Percentiles rank a stretch among this genome's conserved stretches.
Evolutionary conservation across 2,113 vertebrate species (phyloP).

Genomic region (Nymphicus hollandicus): DNA sequence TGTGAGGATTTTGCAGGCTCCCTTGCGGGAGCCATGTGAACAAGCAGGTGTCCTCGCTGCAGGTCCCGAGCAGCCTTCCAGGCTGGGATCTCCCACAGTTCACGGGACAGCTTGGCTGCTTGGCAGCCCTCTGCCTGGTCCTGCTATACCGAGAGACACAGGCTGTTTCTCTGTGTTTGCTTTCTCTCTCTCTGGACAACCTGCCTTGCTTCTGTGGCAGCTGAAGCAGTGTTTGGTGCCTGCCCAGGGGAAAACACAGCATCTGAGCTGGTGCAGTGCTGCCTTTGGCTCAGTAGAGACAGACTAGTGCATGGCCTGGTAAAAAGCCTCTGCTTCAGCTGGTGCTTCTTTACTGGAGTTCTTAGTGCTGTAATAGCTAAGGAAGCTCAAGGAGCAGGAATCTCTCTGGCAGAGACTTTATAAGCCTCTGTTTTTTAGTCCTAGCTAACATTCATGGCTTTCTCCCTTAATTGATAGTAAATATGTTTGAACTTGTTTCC

Average conservation of each 20-base stretch:
- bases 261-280: background rate
- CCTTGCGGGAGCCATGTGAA: background rate
- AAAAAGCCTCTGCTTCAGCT: background rate
- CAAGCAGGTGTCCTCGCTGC: background rate
- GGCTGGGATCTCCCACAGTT: background rate
- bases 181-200: background rate
- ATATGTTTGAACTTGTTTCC: background rate
- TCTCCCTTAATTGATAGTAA: background rate
- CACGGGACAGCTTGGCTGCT: fast-evolving
- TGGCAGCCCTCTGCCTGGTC: background rate
- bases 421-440: background rate
- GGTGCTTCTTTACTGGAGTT: background rate
- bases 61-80: background rate
- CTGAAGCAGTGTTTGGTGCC: background rate
- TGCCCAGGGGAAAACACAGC: fast-evolving
- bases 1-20: background rate
- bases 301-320: background rate
- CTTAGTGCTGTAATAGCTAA: background rate
- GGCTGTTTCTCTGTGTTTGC: background rate
- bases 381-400: background rate
- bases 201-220: background rate
- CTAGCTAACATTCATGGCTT: fast-evolving
- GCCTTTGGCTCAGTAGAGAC: background rate
- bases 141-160: fast-evolving
- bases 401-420: fast-evolving